Percentiles rank a stretch among this genome's conserved stretches.
Conservation (phyloP, 2,113 vertebrate species). For the Chelonoidis abingdonii region DNA sequence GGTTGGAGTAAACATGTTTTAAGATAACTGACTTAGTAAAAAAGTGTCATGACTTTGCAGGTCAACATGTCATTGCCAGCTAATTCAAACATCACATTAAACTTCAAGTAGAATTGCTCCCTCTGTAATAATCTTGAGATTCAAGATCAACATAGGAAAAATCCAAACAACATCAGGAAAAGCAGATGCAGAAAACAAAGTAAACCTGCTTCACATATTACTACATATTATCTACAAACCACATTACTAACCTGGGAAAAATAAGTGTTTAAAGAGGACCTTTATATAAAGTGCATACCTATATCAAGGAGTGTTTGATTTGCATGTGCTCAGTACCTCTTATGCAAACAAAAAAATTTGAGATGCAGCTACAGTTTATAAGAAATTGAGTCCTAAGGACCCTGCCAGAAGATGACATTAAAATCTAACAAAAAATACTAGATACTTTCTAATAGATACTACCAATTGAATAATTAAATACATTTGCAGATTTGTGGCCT, state of each 20-base stretch:
- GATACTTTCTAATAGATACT: conserved; percentile 32
- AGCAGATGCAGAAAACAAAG: accelerated
- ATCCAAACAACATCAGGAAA: neutral
- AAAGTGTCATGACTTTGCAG: neutral
- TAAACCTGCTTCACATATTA: neutral
- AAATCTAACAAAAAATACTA: conserved; percentile 2
- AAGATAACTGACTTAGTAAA: conserved; percentile 23
- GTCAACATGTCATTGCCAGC: conserved; percentile 19
- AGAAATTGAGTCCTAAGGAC: neutral
- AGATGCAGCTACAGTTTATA: neutral
- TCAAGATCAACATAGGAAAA: conserved; percentile 40
- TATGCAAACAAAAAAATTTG: neutral
- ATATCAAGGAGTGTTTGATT: neutral
- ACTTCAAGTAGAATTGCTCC: conserved; percentile 38
- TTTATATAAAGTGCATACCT: neutral
- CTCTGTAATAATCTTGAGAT: conserved; percentile 46
- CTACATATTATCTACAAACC: neutral
- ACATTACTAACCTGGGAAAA: neutral
- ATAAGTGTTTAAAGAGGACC: neutral
- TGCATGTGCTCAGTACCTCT: neutral
- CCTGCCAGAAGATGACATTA: conserved; percentile 16
- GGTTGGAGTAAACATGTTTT: neutral
- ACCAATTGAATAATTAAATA: conserved; percentile 52
- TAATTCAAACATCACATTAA: conserved; percentile 9
- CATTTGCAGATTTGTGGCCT: conserved; percentile 16